These are phyloP conservation scores for Myotis daubentonii DNA, from an alignment of 2,797 vertebrate species.

Conservation along the genomic window DNA sequence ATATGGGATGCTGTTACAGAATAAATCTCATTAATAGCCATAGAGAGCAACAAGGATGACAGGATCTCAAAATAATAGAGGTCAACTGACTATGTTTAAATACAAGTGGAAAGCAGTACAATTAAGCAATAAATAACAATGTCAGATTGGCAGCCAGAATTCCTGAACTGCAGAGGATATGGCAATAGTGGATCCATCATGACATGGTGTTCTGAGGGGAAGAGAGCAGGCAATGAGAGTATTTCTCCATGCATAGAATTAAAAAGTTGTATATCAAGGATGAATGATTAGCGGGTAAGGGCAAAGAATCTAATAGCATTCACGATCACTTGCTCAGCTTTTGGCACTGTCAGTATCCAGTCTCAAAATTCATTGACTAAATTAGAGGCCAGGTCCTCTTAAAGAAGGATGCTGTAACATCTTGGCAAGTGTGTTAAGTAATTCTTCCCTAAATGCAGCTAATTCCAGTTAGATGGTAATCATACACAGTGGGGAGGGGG, in stretches of 20 bases:
- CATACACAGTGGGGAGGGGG: background rate
- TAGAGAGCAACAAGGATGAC: background rate
- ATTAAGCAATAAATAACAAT: background rate
- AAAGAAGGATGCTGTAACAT: background rate
- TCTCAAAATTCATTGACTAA: background rate
- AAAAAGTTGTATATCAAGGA: background rate
- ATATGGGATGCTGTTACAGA: background rate
- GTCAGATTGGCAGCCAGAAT: background rate
- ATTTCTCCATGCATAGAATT: background rate
- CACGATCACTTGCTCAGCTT: background rate
- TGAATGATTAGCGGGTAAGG: background rate
- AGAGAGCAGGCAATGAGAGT: background rate
- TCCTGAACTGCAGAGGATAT: background rate
- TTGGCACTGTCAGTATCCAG: background rate
- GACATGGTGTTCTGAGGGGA: background rate
- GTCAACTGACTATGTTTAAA: background rate
- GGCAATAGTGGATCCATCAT: background rate
- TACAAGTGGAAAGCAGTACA: background rate
- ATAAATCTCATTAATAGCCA: background rate
- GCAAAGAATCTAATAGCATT: background rate
- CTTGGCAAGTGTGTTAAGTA: background rate
- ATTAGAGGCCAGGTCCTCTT: background rate
- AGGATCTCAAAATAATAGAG: background rate
- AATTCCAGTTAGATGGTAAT: background rate
- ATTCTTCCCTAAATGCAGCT: background rate